These are phyloP conservation scores for Gila robusta DNA, from an alignment of 2,797 vertebrate genomes.

Conservation along the genomic window DNA sequence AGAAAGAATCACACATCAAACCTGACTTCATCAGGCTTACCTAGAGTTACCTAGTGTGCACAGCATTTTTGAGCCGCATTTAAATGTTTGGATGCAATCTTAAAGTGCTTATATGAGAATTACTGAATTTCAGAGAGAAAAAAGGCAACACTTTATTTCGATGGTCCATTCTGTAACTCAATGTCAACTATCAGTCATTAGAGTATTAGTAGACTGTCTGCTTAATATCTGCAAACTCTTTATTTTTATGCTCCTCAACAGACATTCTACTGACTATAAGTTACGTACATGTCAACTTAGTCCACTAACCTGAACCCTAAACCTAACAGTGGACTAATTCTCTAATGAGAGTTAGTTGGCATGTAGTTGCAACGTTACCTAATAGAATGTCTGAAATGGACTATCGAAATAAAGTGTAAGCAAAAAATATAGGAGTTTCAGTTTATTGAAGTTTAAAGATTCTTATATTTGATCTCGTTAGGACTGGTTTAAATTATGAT, in stretches of 20 bases:
- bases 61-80: not conserved
- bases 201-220: not conserved
- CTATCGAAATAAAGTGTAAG: not conserved
- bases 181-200: too few relatives aligned
- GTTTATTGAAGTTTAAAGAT: not conserved
- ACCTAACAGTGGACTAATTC: not conserved
- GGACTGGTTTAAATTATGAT: not conserved
- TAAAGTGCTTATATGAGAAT: not conserved
- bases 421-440: not conserved
- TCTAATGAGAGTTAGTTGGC: not conserved
- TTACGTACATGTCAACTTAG: too few relatives aligned
- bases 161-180: not conserved
- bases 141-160: not conserved
- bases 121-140: not conserved
- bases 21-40: not conserved
- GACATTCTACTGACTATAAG: too few relatives aligned
- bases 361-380: not conserved
- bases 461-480: not conserved
- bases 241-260: not conserved
- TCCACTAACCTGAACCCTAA: too few relatives aligned
- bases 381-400: not conserved
- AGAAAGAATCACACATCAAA: conserved; percentile 63
- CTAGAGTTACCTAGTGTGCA: not conserved
- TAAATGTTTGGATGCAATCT: not conserved
- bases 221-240: not conserved